Evolutionary conservation across 2,113 vertebrate genomes (phyloP).

Genomic region (Anser cygnoides): DNA sequence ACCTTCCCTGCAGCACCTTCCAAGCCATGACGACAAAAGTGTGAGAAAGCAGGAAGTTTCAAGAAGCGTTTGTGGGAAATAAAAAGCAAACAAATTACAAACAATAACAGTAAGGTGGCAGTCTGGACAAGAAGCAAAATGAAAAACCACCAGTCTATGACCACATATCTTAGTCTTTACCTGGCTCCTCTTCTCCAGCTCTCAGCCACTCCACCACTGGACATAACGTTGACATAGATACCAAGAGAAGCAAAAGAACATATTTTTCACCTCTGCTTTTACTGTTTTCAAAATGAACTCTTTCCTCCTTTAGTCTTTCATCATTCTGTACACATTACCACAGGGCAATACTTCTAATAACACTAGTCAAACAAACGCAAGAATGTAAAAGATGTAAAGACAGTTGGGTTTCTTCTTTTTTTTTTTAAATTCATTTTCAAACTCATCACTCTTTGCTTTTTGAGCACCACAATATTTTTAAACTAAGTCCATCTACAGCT

Average conservation of each 20-base stretch:
- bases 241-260: not conserved
- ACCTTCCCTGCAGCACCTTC: not conserved
- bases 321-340: not conserved
- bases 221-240: not conserved
- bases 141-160: not conserved
- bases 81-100: not conserved
- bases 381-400: not conserved
- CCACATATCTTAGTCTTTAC: not conserved
- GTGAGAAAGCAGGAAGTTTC: not conserved
- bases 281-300: conserved; percentile 10
- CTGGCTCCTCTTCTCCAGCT: not conserved
- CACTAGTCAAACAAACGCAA: not conserved
- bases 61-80: not conserved
- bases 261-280: not conserved
- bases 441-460: not conserved
- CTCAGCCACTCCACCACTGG: not conserved
- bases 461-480: not conserved
- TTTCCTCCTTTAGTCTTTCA: not conserved
- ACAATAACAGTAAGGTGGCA: not conserved
- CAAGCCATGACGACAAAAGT: not conserved
- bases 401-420: not conserved
- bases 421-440: not conserved
- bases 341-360: not conserved
- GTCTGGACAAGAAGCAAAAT: not conserved
- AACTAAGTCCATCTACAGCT: not conserved